Conservation (phyloP, 1,140 invertebrate genomes). For the Whitmania pigra region DNA sequence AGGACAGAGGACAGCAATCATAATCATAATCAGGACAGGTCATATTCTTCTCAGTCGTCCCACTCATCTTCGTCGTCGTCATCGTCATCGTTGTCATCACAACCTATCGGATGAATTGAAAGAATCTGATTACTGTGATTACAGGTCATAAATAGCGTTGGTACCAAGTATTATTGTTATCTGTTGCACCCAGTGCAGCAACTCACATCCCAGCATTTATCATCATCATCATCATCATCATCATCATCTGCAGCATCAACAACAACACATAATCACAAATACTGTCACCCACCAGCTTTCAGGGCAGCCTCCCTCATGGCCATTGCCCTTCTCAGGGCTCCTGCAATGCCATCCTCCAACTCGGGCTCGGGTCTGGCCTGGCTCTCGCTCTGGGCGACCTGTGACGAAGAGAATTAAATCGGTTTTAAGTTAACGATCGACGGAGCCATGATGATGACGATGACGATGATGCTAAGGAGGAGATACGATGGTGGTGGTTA, state of each 20-base stretch:
- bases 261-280: too few relatives aligned
- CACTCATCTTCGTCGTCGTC: constrained; percentile 4
- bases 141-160: too few relatives aligned
- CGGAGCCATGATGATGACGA: not conserved
- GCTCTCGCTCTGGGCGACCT: not conserved
- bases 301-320: not conserved
- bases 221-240: too few relatives aligned
- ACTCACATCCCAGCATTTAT: too few relatives aligned
- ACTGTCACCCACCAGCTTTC: not conserved
- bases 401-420: not conserved
- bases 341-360: not conserved
- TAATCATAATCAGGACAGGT: not conserved
- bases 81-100: not conserved
- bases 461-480: not conserved
- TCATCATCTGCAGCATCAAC: too few relatives aligned
- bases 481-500: not conserved
- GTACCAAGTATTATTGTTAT: too few relatives aligned
- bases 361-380: not conserved
- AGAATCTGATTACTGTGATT: not conserved
- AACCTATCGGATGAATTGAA: not conserved
- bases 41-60: not conserved
- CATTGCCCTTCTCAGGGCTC: not conserved
- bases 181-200: too few relatives aligned
- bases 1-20: not conserved
- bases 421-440: not conserved